Percentiles rank a stretch among this genome's conserved stretches.
Evolutionary conservation across 1,140 invertebrate genomes (phyloP).

Genomic region (Pogonomyrmex barbatus): DNA sequence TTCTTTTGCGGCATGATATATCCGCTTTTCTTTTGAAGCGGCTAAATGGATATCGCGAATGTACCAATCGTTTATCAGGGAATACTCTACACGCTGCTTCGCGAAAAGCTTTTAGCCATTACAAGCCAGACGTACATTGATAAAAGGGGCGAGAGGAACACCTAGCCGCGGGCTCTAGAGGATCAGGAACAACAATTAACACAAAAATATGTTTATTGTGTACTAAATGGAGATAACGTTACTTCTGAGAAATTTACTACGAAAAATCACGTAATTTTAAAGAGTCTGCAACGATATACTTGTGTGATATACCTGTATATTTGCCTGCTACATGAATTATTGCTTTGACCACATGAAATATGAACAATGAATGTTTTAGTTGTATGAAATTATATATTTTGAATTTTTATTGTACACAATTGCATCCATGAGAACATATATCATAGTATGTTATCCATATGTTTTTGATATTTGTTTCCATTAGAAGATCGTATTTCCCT

Average conservation of each 20-base stretch:
- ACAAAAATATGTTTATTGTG: slow-evolving; percentile 35
- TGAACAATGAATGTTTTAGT: slow-evolving; percentile 12
- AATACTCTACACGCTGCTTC: slow-evolving; percentile 52
- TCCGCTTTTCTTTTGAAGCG: slow-evolving; percentile 21
- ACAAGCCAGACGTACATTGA: slow-evolving; percentile 39
- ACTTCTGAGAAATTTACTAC: neutral
- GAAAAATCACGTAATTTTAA: neutral
- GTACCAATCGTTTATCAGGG: slow-evolving; percentile 65
- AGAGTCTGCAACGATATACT: neutral
- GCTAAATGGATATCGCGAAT: slow-evolving; percentile 60
- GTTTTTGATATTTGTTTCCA: neutral
- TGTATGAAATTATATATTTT: neutral
- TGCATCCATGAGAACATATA: neutral
- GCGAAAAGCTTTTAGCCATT: slow-evolving; percentile 71
- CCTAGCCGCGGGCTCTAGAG: slow-evolving; percentile 20
- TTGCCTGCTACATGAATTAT: neutral
- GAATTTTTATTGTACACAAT: neutral
- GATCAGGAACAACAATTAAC: slow-evolving; percentile 39
- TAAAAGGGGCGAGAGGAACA: slow-evolving; percentile 15
- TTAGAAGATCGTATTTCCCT: slow-evolving; percentile 2
- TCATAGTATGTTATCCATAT: no score
- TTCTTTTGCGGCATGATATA: slow-evolving; percentile 50
- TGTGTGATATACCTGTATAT: neutral
- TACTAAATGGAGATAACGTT: neutral
- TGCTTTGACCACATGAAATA: neutral